A percentile compares a stretch with the other conserved stretches of the same genome.
These are phyloP conservation scores for Synergus umbraculus DNA, from an alignment of 2,888 invertebrate genomes.

Conservation along the genomic window DNA sequence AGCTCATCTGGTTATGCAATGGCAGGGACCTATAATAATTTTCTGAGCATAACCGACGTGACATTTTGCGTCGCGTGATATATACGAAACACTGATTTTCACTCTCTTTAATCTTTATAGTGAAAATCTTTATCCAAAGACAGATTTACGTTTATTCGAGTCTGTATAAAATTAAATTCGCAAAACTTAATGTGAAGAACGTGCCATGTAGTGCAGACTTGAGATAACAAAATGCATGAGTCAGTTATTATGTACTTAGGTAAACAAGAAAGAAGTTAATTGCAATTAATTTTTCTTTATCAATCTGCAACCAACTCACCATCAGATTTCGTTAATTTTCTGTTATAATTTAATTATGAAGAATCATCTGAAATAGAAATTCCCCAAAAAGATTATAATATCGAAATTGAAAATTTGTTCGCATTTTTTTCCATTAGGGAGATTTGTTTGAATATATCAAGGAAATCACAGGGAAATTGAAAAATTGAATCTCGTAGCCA, in stretches of 20 bases:
- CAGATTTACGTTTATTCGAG: not conserved
- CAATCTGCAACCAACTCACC: not conserved
- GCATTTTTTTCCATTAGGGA: too few relatives aligned
- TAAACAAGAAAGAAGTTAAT: conserved; percentile 11
- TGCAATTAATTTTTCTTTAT: conserved; percentile 43
- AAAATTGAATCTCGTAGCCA: too few relatives aligned
- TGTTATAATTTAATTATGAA: not conserved
- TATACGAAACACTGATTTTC: not conserved
- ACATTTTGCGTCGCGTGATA: conserved; percentile 3
- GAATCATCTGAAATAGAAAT: too few relatives aligned
- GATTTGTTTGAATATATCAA: not conserved
- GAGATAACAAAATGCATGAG: conserved; percentile 44
- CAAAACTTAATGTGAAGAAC: not conserved
- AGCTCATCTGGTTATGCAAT: conserved; percentile 45
- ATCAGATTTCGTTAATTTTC: not conserved
- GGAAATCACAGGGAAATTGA: too few relatives aligned
- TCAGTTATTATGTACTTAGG: conserved; percentile 49
- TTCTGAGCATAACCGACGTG: not conserved
- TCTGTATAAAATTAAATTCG: not conserved
- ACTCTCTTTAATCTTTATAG: too few relatives aligned
- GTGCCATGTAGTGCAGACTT: conserved; percentile 29
- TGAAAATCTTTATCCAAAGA: too few relatives aligned
- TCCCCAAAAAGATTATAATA: too few relatives aligned
- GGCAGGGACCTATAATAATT: not conserved
- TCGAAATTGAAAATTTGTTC: too few relatives aligned